Evolutionary conservation across 2,888 invertebrate genomes (phyloP).

Genomic region (Aphodius sticticus): DNA sequence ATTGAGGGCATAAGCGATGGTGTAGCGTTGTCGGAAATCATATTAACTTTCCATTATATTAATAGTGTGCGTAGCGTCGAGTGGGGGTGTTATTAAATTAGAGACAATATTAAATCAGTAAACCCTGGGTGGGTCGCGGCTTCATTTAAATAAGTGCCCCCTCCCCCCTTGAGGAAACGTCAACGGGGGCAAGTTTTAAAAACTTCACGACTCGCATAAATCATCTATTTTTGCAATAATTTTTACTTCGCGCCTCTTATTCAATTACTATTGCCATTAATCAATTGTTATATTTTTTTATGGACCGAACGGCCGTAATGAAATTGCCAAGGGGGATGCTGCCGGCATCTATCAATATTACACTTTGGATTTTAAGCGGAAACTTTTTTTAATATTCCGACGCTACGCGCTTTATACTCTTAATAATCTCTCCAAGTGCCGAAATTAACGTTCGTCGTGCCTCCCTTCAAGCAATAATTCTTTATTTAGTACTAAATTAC

Average conservation of each 20-base stretch:
- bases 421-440: conserved; percentile 17
- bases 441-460: conserved; percentile 15
- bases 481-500: conserved; percentile 9
- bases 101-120: conserved; percentile 46
- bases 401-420: conserved; percentile 13
- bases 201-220: conserved; percentile 57
- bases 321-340: conserved; percentile 49
- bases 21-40: conserved; percentile 13
- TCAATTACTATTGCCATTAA: conserved; percentile 60
- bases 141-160: conserved; percentile 41
- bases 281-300: conserved; percentile 60
- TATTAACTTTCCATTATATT: conserved; percentile 39
- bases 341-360: conserved; percentile 43
- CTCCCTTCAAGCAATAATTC: conserved; percentile 10
- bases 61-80: conserved; percentile 38
- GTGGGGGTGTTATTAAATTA: conserved; percentile 47
- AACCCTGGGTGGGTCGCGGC: conserved; percentile 7
- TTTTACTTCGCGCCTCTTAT: conserved; percentile 50
- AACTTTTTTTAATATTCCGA: conserved; percentile 25
- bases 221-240: conserved; percentile 55
- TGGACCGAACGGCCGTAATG: conserved; percentile 54
- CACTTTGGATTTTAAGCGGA: conserved; percentile 32
- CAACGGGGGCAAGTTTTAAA: conserved; percentile 51
- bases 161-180: conserved; percentile 52
- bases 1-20: not conserved